Evolutionary conservation across 2,888 invertebrate genomes (phyloP), one percentile per base, ranked within the genome.

Genomic region (Boloria selene): DNA sequence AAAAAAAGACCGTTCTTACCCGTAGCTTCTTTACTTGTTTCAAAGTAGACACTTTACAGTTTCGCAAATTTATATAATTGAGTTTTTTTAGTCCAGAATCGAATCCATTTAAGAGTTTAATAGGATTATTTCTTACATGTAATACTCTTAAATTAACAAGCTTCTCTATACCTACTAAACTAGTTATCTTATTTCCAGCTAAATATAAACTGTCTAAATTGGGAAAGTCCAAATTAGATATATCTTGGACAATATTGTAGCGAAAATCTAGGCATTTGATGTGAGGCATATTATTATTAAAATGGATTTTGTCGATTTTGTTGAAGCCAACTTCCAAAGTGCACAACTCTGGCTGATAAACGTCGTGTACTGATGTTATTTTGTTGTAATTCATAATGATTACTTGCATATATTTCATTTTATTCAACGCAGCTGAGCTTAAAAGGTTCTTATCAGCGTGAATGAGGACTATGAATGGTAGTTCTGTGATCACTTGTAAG

Each of bases 201-300:
- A 97, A 83, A 81, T 96, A 97, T 1, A 98, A 85, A 73, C 95
- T 95, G 74, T 95, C 95, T 70, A 97, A 72, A 42, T 82, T 86
- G 0, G 87, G 83, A 53, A 93, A 94, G 68, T 92, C 83, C 1
- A 89, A 77, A 56, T 92, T 87, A 0, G 79, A 73, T 0, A 94
- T 82, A 22, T 93, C 92, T 6, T 80, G 77, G n/a, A 91, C 82
- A 2, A 81, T 69, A 75, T 95, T 93, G 56, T 94, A 87, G 61
- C 93, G 82, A 47, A 94, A 83, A 76, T 94, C 94, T 45, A 95
- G 77, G 59, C 89, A 90, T 77, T 83, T 93, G n/a, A 95, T 71
- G 13, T 82, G 79, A 0, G 83, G 76, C 83, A 93, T 86, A 52
- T 64, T 75, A 31, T 70, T 77, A 0, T 77, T 73, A 65, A 92